Conservation (phyloP, 2,797 vertebrate species). For the Sebastes matsubarae region DNA sequence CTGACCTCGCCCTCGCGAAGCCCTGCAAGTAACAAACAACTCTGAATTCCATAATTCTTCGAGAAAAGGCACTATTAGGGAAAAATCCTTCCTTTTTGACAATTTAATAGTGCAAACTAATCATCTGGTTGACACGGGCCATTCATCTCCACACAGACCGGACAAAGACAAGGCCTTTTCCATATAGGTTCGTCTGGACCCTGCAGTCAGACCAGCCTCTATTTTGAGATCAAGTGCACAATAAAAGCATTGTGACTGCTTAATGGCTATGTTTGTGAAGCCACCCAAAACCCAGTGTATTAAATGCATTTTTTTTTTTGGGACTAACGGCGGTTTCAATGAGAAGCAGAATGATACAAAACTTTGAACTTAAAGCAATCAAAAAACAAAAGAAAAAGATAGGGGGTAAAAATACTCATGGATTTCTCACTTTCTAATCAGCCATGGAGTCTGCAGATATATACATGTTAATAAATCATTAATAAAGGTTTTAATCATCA, state of each 20-base stretch:
- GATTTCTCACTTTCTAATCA: neutral
- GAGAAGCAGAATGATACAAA: slow-evolving; percentile 38
- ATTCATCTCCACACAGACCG: slow-evolving; percentile 90
- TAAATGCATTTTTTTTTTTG: slow-evolving; percentile 87
- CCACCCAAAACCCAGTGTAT: slow-evolving; percentile 88
- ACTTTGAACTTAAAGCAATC: slow-evolving; percentile 58
- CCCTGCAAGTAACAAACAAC: slow-evolving; percentile 77
- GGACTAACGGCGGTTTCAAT: slow-evolving; percentile 55
- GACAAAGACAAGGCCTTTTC: slow-evolving; percentile 90
- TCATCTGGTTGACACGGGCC: slow-evolving; percentile 92
- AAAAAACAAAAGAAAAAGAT: slow-evolving; percentile 57
- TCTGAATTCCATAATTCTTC: slow-evolving; percentile 88
- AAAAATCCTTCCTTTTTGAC: slow-evolving; percentile 92
- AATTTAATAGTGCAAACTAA: slow-evolving; percentile 96
- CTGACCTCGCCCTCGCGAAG: slow-evolving; percentile 63
- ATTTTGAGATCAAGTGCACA: slow-evolving; percentile 91
- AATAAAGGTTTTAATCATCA: neutral
- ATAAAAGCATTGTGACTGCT: slow-evolving; percentile 91
- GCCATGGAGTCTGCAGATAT: neutral
- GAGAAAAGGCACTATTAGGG: slow-evolving; percentile 86
- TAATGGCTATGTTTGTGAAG: slow-evolving; percentile 95
- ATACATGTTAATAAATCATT: neutral
- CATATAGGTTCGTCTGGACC: slow-evolving; percentile 85
- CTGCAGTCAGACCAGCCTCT: slow-evolving; percentile 82
- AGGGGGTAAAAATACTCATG: neutral